Evolutionary conservation across 1,140 invertebrate species (phyloP).

Genomic region (Platyura marginata): DNA sequence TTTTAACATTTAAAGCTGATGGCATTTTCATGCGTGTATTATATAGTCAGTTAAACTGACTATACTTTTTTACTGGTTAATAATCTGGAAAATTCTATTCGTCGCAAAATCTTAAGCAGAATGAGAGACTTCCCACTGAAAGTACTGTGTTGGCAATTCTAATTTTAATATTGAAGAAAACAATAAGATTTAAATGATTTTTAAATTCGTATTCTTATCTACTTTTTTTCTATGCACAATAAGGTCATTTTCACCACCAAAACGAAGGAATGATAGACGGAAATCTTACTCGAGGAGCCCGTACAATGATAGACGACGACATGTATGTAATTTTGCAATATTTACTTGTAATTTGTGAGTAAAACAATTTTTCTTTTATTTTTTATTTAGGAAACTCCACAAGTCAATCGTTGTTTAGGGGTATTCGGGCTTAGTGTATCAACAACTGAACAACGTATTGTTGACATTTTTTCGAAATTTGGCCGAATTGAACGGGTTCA

Average conservation of each 20-base stretch:
- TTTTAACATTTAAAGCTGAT: too few relatives aligned
- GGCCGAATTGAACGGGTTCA: conserved; percentile 85
- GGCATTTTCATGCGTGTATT: too few relatives aligned
- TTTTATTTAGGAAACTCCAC: conserved; percentile 51
- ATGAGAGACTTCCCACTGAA: too few relatives aligned
- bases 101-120: too few relatives aligned
- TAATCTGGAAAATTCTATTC: too few relatives aligned
- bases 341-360: background rate
- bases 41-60: too few relatives aligned
- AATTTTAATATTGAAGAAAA: too few relatives aligned
- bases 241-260: background rate
- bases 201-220: too few relatives aligned
- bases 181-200: too few relatives aligned
- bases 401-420: conserved; percentile 75
- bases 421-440: conserved; percentile 87
- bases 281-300: background rate
- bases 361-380: background rate
- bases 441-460: conserved; percentile 84
- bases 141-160: too few relatives aligned
- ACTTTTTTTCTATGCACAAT: background rate
- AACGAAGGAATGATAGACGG: background rate
- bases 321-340: background rate
- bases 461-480: conserved; percentile 84
- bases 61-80: too few relatives aligned
- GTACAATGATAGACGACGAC: background rate